Evolutionary conservation across 1,140 invertebrate species (phyloP), one percentile per base, ranked within the genome.

Genomic region (Anoplophora glabripennis): DNA sequence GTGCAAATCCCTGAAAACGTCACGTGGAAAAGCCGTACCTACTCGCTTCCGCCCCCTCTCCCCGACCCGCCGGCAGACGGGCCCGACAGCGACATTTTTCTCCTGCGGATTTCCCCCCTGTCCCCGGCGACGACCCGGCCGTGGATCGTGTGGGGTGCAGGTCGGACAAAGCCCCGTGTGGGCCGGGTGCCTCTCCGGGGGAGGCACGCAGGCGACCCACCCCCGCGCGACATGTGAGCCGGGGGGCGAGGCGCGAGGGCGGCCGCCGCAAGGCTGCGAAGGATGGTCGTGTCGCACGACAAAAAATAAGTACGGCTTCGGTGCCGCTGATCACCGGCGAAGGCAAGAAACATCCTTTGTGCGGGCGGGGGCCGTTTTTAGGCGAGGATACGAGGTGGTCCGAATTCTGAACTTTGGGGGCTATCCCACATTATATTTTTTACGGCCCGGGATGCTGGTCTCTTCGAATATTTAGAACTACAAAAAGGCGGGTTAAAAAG

Each of bases 171-270:
- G 44, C 44, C 17, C 12, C 28, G 11, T 46, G 12, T 46, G 17
- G 21, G 21, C 21, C 28, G 44, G 44, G 44, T 14, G 11, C 11
- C 38, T 40, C 53, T 15, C 36, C 34, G 54, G 34, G 54, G 56
- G 54, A 46, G 28, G 40, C 44, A 57, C n/a, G 14, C 54, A 15
- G 17, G 33, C 44, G 17, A 33, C 17, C 28, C 48, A 51, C 48
- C 48, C 48, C 48, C 48, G 48, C 48, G 35, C 35, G 48, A 34
- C 48, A 51, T 51, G 48, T 51, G 48, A 51, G 48, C 17, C 33
- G 48, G 14, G 48, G 48, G 17, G 48, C 14, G 48, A 34, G 48
- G 21, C 17, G 28, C 21, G n/a, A n/a, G 12, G n/a, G 12, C 21
- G 48, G 48, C 48, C 4, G 17, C 48, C 33, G 48, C 28, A 10